Conservation (phyloP, 2,888 invertebrate species). For the Yponomeuta plumbellus region DNA sequence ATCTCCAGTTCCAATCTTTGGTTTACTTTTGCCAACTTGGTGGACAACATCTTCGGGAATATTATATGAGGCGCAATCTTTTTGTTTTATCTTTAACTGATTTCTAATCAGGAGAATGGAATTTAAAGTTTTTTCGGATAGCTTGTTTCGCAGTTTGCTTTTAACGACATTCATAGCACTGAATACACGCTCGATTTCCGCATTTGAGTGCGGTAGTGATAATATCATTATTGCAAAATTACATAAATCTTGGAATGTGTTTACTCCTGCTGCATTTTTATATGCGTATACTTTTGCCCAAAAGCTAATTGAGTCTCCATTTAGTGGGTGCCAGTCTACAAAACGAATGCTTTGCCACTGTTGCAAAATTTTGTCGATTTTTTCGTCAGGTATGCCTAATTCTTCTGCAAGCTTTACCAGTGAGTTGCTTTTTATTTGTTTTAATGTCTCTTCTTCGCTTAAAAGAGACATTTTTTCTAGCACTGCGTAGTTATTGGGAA, state of each 20-base stretch:
- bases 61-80: conserved; percentile 1
- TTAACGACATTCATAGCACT: conserved; percentile 20
- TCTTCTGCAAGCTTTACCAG: no score
- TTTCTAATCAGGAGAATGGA: conserved; percentile 7
- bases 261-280: conserved; percentile 18
- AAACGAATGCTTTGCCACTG: no score
- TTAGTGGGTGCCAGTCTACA: no score
- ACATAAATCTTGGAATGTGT: conserved; percentile 18
- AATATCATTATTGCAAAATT: conserved; percentile 19
- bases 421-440: no score
- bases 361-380: no score
- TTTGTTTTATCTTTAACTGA: neutral
- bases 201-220: conserved; percentile 22
- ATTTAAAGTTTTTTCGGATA: conserved; percentile 5
- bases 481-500: no score
- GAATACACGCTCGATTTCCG: conserved; percentile 22
- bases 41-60: conserved; percentile 7
- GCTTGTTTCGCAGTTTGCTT: conserved; percentile 12
- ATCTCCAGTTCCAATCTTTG: no score
- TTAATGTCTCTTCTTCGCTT: no score
- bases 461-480: no score
- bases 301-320: neutral
- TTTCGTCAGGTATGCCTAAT: no score
- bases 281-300: conserved; percentile 10
- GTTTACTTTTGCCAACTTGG: neutral